Evolutionary conservation across 1,140 invertebrate species (phyloP).

Genomic region (Apis laboriosa): DNA sequence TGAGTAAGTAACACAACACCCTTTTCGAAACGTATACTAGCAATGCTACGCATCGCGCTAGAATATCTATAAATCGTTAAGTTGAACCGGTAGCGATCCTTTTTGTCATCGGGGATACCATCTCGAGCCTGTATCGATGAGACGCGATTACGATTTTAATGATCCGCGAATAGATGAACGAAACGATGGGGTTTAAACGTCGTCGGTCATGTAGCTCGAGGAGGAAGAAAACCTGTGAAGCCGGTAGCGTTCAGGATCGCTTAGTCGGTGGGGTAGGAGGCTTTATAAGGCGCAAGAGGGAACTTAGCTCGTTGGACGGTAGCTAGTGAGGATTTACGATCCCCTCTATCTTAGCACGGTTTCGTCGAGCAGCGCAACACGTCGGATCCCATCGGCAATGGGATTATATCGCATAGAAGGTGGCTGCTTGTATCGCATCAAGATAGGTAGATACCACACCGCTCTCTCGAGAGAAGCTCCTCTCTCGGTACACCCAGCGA

Average conservation of each 20-base stretch:
- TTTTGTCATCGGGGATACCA: neutral
- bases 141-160: neutral
- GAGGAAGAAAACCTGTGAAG: slow-evolving; percentile 2
- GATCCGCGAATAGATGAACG: slow-evolving; percentile 8
- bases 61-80: neutral
- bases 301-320: slow-evolving; percentile 73
- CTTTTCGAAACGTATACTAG: neutral
- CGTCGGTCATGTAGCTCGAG: slow-evolving; percentile 12
- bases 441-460: slow-evolving; percentile 75
- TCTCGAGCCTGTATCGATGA: neutral
- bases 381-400: slow-evolving; percentile 78
- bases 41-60: neutral
- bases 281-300: slow-evolving; percentile 71
- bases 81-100: neutral
- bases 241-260: slow-evolving; percentile 35
- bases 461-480: slow-evolving; percentile 38
- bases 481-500: slow-evolving; percentile 57
- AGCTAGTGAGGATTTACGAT: slow-evolving; percentile 79
- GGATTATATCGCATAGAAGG: slow-evolving; percentile 77
- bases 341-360: slow-evolving; percentile 74
- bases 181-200: neutral
- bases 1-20: slow-evolving; percentile 39
- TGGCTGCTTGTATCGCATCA: slow-evolving; percentile 76
- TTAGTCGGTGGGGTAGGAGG: slow-evolving; percentile 62
- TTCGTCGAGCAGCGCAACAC: slow-evolving; percentile 73